A percentile compares a stretch with the other conserved stretches of the same genome.
These are phyloP conservation scores for Channallabes apus DNA, from an alignment of 2,797 vertebrate genomes.

Conservation along the genomic window DNA sequence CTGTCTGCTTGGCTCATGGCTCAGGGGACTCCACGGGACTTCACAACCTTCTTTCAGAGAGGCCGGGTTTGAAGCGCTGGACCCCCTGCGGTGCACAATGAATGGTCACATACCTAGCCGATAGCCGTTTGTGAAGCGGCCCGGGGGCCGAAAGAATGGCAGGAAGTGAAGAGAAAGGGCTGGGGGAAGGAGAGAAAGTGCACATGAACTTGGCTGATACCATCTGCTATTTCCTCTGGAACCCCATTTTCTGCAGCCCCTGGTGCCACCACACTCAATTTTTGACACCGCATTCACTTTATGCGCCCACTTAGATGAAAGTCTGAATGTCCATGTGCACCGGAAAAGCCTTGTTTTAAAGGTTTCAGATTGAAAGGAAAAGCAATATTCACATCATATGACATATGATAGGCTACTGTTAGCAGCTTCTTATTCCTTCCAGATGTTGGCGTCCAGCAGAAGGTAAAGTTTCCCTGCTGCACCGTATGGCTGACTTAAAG, in stretches of 20 bases:
- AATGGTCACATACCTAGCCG: constrained; percentile 71
- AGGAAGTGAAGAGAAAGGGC: constrained; percentile 53
- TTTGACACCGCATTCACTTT: constrained; percentile 22
- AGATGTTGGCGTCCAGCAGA: constrained; percentile 73
- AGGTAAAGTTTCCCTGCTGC: constrained; percentile 79
- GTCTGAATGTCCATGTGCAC: not conserved
- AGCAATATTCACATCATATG: not conserved
- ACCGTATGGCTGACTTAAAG: constrained; percentile 74
- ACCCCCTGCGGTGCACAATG: constrained; percentile 67
- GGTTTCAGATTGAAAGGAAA: constrained; percentile 4
- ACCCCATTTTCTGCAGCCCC: constrained; percentile 35
- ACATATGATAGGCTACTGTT: constrained; percentile 22
- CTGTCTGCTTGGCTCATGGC: constrained; percentile 60
- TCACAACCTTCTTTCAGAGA: constrained; percentile 57
- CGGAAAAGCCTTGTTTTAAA: constrained; percentile 2
- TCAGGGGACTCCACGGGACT: constrained; percentile 49
- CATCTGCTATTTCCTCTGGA: constrained; percentile 58
- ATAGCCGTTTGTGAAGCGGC: constrained; percentile 62
- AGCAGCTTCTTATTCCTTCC: constrained; percentile 53
- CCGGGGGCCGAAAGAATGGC: constrained; percentile 56
- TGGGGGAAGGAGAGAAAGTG: constrained; percentile 33
- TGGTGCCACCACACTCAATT: constrained; percentile 28
- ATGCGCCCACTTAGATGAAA: not conserved
- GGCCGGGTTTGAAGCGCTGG: constrained; percentile 63
- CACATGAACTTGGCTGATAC: constrained; percentile 56